Percentiles rank a stretch among this genome's conserved stretches.
Evolutionary conservation across 2,113 vertebrate genomes (phyloP).

Genomic region (Taurulus bubalis): DNA sequence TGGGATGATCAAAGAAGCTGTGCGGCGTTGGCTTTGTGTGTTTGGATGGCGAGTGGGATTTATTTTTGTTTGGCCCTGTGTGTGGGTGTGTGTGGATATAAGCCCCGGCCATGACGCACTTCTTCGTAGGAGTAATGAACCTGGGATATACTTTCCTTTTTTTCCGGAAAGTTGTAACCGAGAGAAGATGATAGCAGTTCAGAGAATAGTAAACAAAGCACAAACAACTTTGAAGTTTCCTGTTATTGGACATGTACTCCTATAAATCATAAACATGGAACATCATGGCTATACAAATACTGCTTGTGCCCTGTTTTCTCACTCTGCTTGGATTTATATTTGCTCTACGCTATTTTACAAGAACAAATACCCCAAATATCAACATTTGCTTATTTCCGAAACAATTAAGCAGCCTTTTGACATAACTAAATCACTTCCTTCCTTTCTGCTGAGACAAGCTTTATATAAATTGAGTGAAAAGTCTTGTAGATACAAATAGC

Average conservation of each 20-base stretch:
- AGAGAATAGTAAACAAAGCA: constrained; percentile 6
- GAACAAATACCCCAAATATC: neutral
- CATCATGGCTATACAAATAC: neutral
- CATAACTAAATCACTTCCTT: neutral
- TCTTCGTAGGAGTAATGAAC: constrained; percentile 15
- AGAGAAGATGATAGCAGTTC: neutral
- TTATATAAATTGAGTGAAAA: neutral
- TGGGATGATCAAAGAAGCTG: constrained; percentile 63
- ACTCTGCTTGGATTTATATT: neutral
- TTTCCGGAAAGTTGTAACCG: neutral
- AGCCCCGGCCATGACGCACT: neutral
- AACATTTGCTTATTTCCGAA: neutral
- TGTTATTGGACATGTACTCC: neutral
- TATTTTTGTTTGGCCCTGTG: constrained; percentile 14
- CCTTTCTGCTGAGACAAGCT: neutral
- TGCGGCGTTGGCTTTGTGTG: constrained; percentile 25
- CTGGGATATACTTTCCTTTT: neutral
- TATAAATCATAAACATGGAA: neutral
- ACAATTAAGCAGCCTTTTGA: neutral
- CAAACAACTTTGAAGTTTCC: neutral
- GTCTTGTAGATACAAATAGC: neutral
- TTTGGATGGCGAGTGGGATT: constrained; percentile 32
- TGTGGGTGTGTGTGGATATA: constrained; percentile 42
- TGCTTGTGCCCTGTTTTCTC: neutral
- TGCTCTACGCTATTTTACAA: neutral